These are phyloP conservation scores for Tachysurus fulvidraco DNA, from an alignment of 2,113 vertebrate species.

Conservation along the genomic window DNA sequence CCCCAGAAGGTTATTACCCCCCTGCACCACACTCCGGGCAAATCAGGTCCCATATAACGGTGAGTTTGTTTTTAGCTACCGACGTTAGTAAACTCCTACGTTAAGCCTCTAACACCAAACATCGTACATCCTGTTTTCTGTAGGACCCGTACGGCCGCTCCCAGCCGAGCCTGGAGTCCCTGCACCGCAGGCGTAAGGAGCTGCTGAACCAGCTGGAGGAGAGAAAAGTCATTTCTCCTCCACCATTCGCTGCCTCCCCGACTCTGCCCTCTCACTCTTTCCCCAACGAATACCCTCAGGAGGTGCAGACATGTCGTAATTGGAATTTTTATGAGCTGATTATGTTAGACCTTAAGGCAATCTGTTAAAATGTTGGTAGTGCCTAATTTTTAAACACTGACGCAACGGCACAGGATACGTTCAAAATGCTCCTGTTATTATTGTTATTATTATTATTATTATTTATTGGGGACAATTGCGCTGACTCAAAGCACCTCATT, in stretches of 20 bases:
- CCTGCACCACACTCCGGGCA: conserved; percentile 79
- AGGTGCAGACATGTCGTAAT: conserved; percentile 62
- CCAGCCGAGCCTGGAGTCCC: conserved; percentile 90
- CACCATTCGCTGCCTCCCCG: conserved; percentile 91
- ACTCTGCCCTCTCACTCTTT: conserved; percentile 84
- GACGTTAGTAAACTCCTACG: neutral
- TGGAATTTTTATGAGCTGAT: neutral
- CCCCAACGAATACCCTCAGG: conserved; percentile 80
- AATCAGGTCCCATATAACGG: conserved; percentile 85
- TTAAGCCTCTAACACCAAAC: conserved; percentile 40
- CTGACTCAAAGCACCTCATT: neutral
- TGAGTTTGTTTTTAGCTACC: conserved; percentile 59
- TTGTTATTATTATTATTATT: too few relatives aligned
- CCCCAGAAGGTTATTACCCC: conserved; percentile 84
- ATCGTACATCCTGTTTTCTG: neutral
- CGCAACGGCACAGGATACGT: too few relatives aligned
- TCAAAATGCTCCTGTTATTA: too few relatives aligned
- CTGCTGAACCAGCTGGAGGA: conserved; percentile 95
- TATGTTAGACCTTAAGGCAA: neutral
- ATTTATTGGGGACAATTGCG: neutral
- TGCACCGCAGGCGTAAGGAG: conserved; percentile 92
- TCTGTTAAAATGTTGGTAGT: neutral
- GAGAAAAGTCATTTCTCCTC: conserved; percentile 93
- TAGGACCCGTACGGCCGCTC: conserved; percentile 72
- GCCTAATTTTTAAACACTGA: neutral